Evolutionary conservation across 2,888 invertebrate genomes (phyloP), one percentile per base, ranked within the genome.

Genomic region (Phortica okadai): DNA sequence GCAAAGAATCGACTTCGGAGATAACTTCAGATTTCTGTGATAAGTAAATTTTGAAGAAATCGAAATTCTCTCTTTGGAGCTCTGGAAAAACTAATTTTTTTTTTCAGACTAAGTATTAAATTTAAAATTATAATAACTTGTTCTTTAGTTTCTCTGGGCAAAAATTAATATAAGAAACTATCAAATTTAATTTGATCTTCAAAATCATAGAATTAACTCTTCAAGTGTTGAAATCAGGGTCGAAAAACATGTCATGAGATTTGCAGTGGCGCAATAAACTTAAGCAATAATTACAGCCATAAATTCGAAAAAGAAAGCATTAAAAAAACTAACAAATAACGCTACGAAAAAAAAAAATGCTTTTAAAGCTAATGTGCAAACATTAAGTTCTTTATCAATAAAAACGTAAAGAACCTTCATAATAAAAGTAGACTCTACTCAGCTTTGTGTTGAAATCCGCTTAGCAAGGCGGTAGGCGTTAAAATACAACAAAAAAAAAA

Each of bases 201-300:
- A 33, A 33, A 33, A 33, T 33, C 50, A 50, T 11, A 50, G 10
- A 50, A 50, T 50, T 1, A 11, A 50, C 2, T 50, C 21, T 21
- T 21, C 21, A 21, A 21, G 21, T 21, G 21, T 50, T 50, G 8
- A 14, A 11, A 50, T 6, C 5, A 50, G 1, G 10, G 0, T 3
- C 3, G 0, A 2, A 50, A 8, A 50, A 50, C 33, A 33, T 1
- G 33, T 33, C 33, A 33, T 50, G 14, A 50, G 1, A 50, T 3
- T 73, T n/a, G 8, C 41, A 72, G 42, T 66, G 10, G 50, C 50
- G 50, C 50, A 50, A 50, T 2, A 50, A 50, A 50, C 11, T 73
- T 25, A 16, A 16, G 25, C 33, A 59, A 59, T 59, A 59, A 59
- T 59, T 59, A 59, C 59, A 75, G 50, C 5, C 50, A 50, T 50